A percentile compares a stretch with the other conserved stretches of the same genome.
Evolutionary conservation across 2,797 vertebrate species (phyloP).

Genomic region (Paratrypauchen microcephalus): DNA sequence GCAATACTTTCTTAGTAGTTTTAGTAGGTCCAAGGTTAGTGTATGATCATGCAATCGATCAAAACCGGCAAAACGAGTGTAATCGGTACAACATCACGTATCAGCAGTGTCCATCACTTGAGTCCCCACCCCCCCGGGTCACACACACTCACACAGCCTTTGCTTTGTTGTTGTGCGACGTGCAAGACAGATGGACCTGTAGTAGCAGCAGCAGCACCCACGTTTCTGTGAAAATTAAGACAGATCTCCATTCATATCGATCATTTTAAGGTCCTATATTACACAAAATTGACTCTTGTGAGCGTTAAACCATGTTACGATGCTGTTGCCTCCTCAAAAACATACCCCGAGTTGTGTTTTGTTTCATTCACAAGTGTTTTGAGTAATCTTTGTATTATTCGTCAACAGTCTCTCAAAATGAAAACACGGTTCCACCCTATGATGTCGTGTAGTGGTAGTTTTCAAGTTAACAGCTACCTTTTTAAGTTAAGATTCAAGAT

Average conservation of each 20-base stretch:
- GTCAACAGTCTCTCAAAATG: no score
- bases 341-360: no score
- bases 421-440: no score
- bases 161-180: slow-evolving; percentile 77
- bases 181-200: slow-evolving; percentile 57
- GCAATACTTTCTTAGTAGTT: background rate
- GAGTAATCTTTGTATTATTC: no score
- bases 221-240: slow-evolving; percentile 65
- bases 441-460: no score
- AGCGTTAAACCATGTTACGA: no score
- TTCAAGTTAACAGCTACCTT: no score
- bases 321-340: no score
- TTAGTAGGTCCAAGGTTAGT: background rate
- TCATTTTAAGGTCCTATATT: no score
- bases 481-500: no score
- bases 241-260: background rate
- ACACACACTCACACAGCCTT: slow-evolving; percentile 56
- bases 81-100: slow-evolving; percentile 70
- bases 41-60: slow-evolving; percentile 25
- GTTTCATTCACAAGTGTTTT: no score
- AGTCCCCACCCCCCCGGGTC: slow-evolving; percentile 63
- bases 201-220: slow-evolving; percentile 41
- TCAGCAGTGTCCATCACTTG: slow-evolving; percentile 63
- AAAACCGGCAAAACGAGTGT: slow-evolving; percentile 43
- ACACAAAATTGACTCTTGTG: no score